Evolutionary conservation across 2,888 invertebrate species (phyloP), one percentile per base, ranked within the genome.

Genomic region (Polietes domitor): DNA sequence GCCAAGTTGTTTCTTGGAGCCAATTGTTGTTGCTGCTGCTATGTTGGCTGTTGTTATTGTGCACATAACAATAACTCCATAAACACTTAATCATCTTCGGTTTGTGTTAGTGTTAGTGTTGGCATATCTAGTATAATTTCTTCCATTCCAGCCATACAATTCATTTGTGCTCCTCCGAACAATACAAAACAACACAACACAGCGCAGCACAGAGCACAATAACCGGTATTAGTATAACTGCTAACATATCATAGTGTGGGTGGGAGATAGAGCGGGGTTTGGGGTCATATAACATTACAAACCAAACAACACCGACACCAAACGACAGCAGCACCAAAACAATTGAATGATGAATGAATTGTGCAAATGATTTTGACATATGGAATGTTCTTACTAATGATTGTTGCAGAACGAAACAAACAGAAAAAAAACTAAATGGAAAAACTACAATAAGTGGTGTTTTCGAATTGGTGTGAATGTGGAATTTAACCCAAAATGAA

Each of bases 321-420:
- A n/a, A n/a, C n/a, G n/a, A n/a, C n/a, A n/a, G 17, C 10, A n/a
- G 68, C 61, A 78, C 41, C 41, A 65, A 77, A 80, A 80, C 80
- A 84, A 80, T 80, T 50, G 72, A 72, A 84, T 84, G 84, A 84
- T 84, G 84, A 81, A 84, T 84, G 84, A 81, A 81, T 81, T 84
- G 78, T 84, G 78, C 75, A 81, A 84, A 84, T 84, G 84, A 84
- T 84, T 84, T 76, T 81, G 84, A 84, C 84, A 81, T 78, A 50
- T 72, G 65, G 53, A 47, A 75, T 78, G 81, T 81, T 78, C 61
- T 68, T 58, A 61, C 80, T 84, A 84, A 84, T 80, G 83, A 84
- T 80, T 80, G 58, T 76, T 80, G 43, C 21, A 24, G 68, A 6
- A 68, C n/a, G 26, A 19, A 15, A 41, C 28, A 80, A 37, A 3